Conservation (phyloP, 2,797 vertebrate species). For the Phrynocephalus forsythii region DNA sequence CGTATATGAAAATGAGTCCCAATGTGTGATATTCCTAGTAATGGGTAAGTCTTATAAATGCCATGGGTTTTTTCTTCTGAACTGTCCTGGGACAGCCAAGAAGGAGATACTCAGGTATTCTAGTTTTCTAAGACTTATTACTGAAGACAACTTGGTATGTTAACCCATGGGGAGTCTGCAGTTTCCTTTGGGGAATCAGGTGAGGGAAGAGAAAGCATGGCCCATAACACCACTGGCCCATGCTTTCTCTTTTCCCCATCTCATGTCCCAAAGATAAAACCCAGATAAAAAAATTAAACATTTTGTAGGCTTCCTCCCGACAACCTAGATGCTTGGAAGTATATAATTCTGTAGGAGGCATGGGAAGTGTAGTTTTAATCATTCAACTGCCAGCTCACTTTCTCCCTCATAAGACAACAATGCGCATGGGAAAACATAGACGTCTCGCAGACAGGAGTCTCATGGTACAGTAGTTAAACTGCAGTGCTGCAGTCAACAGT, state of each 20-base stretch:
- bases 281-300: background rate
- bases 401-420: background rate
- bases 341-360: background rate
- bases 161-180: background rate
- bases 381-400: background rate
- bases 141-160: background rate
- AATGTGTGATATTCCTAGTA: background rate
- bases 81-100: background rate
- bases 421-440: background rate
- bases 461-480: too few species aligned
- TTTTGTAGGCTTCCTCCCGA: background rate
- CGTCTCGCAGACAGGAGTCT: too few species aligned
- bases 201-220: too few species aligned
- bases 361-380: background rate
- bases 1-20: background rate
- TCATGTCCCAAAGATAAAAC: too few species aligned
- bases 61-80: background rate
- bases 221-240: too few species aligned
- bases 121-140: background rate
- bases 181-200: too few species aligned
- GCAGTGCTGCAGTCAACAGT: too few species aligned
- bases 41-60: background rate
- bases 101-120: background rate
- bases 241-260: too few species aligned
- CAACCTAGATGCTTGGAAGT: background rate